Conservation (phyloP, 53 echinoderm and acorn worm genomes). For the Stichopus horrens region DNA sequence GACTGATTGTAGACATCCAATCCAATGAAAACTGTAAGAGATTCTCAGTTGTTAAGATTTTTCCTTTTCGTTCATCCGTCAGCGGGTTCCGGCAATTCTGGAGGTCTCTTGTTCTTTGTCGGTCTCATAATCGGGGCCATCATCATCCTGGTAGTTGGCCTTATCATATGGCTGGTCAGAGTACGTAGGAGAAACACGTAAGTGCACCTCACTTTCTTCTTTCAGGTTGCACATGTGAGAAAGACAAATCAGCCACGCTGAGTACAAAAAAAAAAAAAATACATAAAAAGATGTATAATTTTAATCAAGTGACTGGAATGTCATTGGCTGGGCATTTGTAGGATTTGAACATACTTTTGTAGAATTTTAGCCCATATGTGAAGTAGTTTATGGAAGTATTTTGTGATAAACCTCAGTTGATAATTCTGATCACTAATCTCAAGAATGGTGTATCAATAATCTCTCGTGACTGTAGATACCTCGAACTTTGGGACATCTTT, state of each 20-base stretch:
- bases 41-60: too few relatives aligned
- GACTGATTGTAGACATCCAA: too few relatives aligned
- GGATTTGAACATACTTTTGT: too few relatives aligned
- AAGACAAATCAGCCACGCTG: background rate
- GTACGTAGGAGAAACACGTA: constrained; percentile 39
- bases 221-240: background rate
- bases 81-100: background rate
- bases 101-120: constrained; percentile 36
- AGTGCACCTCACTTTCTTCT: constrained; percentile 16
- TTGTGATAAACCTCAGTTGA: too few relatives aligned
- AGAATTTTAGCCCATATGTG: too few relatives aligned
- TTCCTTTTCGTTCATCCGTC: too few relatives aligned
- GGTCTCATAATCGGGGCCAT: constrained; percentile 39
- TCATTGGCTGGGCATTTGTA: too few relatives aligned
- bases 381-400: too few relatives aligned
- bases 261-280: background rate
- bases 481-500: background rate
- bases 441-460: background rate
- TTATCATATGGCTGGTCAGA: constrained; percentile 33
- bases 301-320: too few relatives aligned
- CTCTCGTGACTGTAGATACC: background rate
- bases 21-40: too few relatives aligned
- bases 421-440: too few relatives aligned
- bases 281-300: background rate
- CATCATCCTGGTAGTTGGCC: constrained; percentile 10